These are phyloP conservation scores for Drosophila multiciliata DNA, from an alignment of 2,888 invertebrate genomes.

Conservation along the genomic window DNA sequence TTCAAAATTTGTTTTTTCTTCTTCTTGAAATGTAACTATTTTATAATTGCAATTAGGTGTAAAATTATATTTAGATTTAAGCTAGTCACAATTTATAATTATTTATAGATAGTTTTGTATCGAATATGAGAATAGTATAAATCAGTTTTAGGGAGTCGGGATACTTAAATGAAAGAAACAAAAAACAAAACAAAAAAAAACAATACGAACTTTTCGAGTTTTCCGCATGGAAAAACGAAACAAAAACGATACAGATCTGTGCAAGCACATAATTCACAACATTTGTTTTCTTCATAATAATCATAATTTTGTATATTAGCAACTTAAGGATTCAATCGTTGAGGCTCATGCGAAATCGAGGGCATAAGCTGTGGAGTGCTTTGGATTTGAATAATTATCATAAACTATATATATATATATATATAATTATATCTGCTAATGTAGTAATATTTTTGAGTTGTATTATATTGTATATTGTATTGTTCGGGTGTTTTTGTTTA, in stretches of 20 bases:
- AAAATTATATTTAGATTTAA: constrained; percentile 62
- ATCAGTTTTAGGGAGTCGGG: constrained; percentile 15
- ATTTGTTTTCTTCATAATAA: constrained; percentile 10
- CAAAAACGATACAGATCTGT: constrained; percentile 19
- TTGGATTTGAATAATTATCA: constrained; percentile 25
- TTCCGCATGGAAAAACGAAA: constrained; percentile 5
- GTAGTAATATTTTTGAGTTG: constrained; percentile 1
- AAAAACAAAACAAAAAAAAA: constrained; percentile 4
- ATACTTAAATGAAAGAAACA: constrained; percentile 16
- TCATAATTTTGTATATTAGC: constrained; percentile 22
- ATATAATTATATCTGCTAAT: constrained; percentile 27
- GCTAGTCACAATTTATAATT: constrained; percentile 41
- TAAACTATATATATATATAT: constrained; percentile 22
- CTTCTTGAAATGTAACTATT: constrained; percentile 46
- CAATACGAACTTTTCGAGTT: constrained; percentile 4
- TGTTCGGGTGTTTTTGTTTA: constrained; percentile 23
- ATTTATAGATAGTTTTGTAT: constrained; percentile 20
- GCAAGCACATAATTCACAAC: constrained; percentile 39
- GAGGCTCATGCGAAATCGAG: constrained; percentile 38
- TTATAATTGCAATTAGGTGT: constrained; percentile 62
- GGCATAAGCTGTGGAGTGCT: constrained; percentile 36
- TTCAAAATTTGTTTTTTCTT: constrained; percentile 49
- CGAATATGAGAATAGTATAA: constrained; percentile 20
- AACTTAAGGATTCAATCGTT: constrained; percentile 40
- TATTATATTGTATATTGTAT: constrained; percentile 28